Evolutionary conservation across 2,113 vertebrate genomes (phyloP), one percentile per base, ranked within the genome.

Genomic region (Calyptommatus sinebrachiatus): DNA sequence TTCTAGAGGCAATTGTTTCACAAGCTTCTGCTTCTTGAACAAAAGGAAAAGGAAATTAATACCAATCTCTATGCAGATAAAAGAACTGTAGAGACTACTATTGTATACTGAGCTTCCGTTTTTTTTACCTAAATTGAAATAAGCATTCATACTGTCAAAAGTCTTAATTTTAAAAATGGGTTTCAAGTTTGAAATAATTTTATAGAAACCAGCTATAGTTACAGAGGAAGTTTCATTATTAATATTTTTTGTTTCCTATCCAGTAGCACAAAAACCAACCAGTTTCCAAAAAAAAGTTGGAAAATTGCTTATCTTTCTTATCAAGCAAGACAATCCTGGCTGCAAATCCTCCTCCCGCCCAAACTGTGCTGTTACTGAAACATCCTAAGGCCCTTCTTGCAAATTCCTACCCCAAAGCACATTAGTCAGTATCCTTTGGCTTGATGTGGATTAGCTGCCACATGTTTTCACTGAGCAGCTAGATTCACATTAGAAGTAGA

Each of bases 1-100:
- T 87, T 97, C 97, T 76, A 99, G 91, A 5, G 98, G 98, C 79
- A 99, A 83, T 91, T 97, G 95, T 82, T 97, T 97, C 89, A 99
- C 97, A 66, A 99, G 96, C 88, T 98, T 99, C 94, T 99, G 97
- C 96, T 99, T 99, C 98, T 99, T 97, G 88, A 88, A 91, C 83
- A 77, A 96, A 95, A 88, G 88, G 88, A 87, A 31, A 87, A 7
- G 90, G 1, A n/a, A 57, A 79, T 88, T 82, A 89, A 85, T 11
- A 0, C 65, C 31, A 26, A 71, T 8, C 77, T 29, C 24, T n/a
- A 26, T 2, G 2, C 12, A 3, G 29, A 66, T 77, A 74, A 22
- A 0, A 5, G 10, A 74, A 16, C 68, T 26, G 29, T 26, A 14
- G 29, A 71, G 70, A 70, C 14, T 4, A 10, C 11, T 26, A n/a